Base-by-base conservation (phyloP, 2,888 invertebrate species). In the Protonemura montana region DNA sequence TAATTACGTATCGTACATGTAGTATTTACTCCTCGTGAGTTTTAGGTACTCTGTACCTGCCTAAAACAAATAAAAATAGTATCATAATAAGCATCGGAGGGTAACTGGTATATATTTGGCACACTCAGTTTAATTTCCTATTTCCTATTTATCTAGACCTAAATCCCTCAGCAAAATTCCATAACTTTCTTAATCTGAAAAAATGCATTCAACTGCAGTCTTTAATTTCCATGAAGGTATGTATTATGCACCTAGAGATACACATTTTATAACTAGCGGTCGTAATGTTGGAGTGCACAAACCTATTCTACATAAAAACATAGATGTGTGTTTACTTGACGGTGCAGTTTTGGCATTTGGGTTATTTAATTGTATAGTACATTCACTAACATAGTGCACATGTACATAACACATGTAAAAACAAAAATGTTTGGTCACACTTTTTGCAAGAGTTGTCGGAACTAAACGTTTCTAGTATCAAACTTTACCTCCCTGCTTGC, bases 41-140 rank as follows among this genome's bases (percentile, higher is more conserved):
- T 59, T 10, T 21, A 59, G 13, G 21, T 78, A 78, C 26, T 21
- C 3, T 13, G 6, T 13, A 21, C 13, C 59, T 13, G 21, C 59
- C 59, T 59, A 59, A 1, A 21, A 59, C 59, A 16, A 59, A 59
- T 21, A 21, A 10, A 59, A 59, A 59, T 59, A 59, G 59, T 59
- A 59, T 21, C 3, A 59, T 59, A 59, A 59, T 10, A 59, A 81
- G 29, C 81, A 81, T 10, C 30, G 81, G 81, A 81, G 81, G 81
- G 81, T 81, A 81, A 81, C 81, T 81, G 81, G 81, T 30, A 81
- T 81, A 30, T 81, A 78, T 78, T 81, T 81, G 81, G 81, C 81
- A 81, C 81, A 81, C 81, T 28, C 28, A 81, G 81, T 81, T 30
- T 3, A 78, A 78, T 59, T 59, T 16, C 5, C 7, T 26, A 76